Conservation (phyloP, 1,140 invertebrate species). For the Galleria mellonella region DNA sequence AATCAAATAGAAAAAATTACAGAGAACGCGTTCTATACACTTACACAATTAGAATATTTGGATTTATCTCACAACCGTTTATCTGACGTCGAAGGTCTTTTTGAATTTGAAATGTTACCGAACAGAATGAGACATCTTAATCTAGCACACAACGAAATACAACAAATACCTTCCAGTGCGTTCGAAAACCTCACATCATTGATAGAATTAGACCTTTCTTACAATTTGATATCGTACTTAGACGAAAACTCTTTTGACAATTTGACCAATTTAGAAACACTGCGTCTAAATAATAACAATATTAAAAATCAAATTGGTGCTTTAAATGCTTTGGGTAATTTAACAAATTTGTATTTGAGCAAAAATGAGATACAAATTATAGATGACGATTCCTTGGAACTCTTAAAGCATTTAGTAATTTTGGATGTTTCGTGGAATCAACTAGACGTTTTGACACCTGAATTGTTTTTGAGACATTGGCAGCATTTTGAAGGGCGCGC, state of each 20-base stretch:
- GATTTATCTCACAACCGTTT: conserved; percentile 44
- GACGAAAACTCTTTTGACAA: conserved; percentile 47
- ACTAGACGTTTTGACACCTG: conserved; percentile 32
- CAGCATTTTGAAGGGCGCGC: conserved; percentile 37
- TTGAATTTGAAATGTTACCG: conserved; percentile 34
- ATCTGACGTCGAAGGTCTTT: conserved; percentile 35
- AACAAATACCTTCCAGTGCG: conserved; percentile 29
- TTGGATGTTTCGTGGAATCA: conserved; percentile 54
- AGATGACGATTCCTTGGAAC: conserved; percentile 41
- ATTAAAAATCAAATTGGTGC: conserved; percentile 55
- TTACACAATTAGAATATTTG: conserved; percentile 28
- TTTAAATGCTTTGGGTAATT: conserved; percentile 38
- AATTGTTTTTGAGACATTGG: conserved; percentile 50
- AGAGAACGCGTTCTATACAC: conserved; percentile 30
- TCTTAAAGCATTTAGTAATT: conserved; percentile 49
- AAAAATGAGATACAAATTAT: conserved; percentile 46
- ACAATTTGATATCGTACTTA: conserved; percentile 41
- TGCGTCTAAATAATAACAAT: conserved; percentile 46
- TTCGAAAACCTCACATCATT: conserved; percentile 42
- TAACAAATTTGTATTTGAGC: conserved; percentile 47
- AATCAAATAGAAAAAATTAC: conserved; percentile 33
- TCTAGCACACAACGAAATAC: conserved; percentile 38
- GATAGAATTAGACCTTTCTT: conserved; percentile 46
- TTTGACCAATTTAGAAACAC: conserved; percentile 35
- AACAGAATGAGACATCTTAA: conserved; percentile 36